Base-by-base conservation (phyloP, 2,888 invertebrate genomes). In the Gymnoscelis rufifasciata region DNA sequence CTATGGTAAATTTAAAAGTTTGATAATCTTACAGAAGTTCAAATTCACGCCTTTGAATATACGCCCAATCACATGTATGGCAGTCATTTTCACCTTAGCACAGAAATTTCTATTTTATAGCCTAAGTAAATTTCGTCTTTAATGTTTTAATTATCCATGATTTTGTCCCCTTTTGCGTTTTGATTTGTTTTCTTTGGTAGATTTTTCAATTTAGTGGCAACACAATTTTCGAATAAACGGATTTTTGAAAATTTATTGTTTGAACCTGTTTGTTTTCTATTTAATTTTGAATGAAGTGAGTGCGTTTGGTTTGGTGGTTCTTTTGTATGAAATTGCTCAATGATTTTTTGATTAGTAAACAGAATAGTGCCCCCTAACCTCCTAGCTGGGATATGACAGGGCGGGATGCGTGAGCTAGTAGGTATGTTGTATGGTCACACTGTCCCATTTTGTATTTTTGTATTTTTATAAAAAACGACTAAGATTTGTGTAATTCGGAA, bases 401-500 rank as follows among this genome's bases (percentile, higher is more conserved):
- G 73, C 73, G 76, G 78, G 78, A 74, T 74, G 79, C 72, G 78
- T 80, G 81, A 72, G 66, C 76, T 69, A 73, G 68, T 62, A 64
- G 52, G 57, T 68, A 66, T 71, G 65, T 60, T 68, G 77, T 72
- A 56, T 78, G 77, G 66, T 74, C 83, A 83, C 86, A 81, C 82
- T 84, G 84, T 87, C 86, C 87, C 87, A 80, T 87, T 87, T 87
- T 87, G 87, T 87, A 87, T 86, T 87, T 87, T 87, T 87, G 83
- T 87, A 87, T 87, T 87, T 87, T 87, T 87, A 87, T 87, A 87
- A 84, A 78, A 75, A 83, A 81, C 78, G 71, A 79, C 74, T 78
- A 78, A 80, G 73, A 78, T 78, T 80, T 76, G 79, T 75, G 63
- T 68, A 80, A 77, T 86, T 84, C 84, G 80, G 82, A 77, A 79